These are phyloP conservation scores for Oligia latruncula DNA, from an alignment of 2,888 invertebrate genomes.

Conservation along the genomic window DNA sequence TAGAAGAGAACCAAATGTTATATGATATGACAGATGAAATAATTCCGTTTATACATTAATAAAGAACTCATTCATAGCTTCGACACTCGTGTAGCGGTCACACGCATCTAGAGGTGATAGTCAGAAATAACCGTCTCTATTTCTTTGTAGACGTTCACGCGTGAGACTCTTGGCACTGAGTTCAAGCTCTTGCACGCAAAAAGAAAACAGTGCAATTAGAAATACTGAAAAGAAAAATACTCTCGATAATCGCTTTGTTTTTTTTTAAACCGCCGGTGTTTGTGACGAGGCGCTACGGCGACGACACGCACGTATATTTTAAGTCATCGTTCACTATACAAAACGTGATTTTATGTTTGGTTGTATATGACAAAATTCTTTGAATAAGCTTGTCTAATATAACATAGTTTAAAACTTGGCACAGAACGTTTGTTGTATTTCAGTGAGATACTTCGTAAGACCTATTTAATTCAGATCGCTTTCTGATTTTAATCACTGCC, in stretches of 20 bases:
- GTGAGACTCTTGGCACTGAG: conserved; percentile 78
- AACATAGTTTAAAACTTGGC: conserved; percentile 54
- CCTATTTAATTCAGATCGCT: conserved; percentile 22
- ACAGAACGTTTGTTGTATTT: conserved; percentile 33
- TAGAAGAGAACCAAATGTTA: conserved; percentile 41
- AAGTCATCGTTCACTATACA: conserved; percentile 18
- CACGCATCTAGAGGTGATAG: conserved; percentile 66
- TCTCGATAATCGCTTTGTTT: conserved; percentile 82
- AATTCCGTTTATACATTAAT: conserved; percentile 54
- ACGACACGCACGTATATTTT: conserved; percentile 56
- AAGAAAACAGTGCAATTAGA: conserved; percentile 74
- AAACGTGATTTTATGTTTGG: conserved; percentile 42
- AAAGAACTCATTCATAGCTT: conserved; percentile 61
- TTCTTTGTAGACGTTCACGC: conserved; percentile 74
- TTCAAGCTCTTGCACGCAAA: conserved; percentile 69
- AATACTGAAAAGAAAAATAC: conserved; percentile 67
- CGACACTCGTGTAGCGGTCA: conserved; percentile 51
- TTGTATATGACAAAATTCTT: conserved; percentile 46
- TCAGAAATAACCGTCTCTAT: conserved; percentile 78
- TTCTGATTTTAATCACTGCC: conserved; percentile 28
- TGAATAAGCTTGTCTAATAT: conserved; percentile 38
- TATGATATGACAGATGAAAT: conserved; percentile 55
- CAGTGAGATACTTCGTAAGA: conserved; percentile 28
- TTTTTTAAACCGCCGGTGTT: conserved; percentile 70
- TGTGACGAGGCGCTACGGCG: conserved; percentile 66